phyloP scores from a whole-genome alignment of 2,797 vertebrate genomes.

The Tapirus indicus region DNA sequence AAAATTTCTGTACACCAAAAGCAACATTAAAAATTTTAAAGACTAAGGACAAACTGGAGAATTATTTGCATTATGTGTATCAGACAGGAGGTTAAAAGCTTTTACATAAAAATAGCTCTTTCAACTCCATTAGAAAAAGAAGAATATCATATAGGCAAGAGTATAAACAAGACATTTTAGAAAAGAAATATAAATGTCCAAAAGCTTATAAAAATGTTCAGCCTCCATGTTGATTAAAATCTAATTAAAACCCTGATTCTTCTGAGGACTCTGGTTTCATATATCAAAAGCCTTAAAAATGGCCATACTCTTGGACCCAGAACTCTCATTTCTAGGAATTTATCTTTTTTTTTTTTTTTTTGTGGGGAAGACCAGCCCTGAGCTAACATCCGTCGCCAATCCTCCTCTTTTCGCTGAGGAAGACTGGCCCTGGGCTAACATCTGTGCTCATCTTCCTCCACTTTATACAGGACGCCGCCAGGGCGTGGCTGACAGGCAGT shows the following conservation, averaged over 20 bases:
- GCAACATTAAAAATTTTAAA: not conserved
- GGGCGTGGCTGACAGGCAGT: too few relatives aligned
- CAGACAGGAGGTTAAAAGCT: not conserved
- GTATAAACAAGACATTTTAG: not conserved
- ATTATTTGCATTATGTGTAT: not conserved
- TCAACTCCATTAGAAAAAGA: not conserved
- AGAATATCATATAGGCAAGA: not conserved
- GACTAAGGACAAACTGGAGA: not conserved
- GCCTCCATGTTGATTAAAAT: not conserved
- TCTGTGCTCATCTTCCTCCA: too few relatives aligned
- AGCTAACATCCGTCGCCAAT: too few relatives aligned
- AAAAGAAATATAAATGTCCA: not conserved
- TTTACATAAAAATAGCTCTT: not conserved
- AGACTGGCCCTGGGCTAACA: too few relatives aligned
- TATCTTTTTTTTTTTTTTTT: not conserved
- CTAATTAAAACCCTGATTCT: not conserved
- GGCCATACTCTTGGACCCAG: not conserved
- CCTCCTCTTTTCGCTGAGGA: too few relatives aligned
- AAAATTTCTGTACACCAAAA: not conserved
- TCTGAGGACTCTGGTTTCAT: not conserved
- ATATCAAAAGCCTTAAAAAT: not conserved
- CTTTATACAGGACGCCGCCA: too few relatives aligned
- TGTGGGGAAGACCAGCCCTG: too few relatives aligned
- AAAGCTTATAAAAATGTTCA: not conserved
- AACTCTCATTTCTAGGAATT: not conserved